Percentiles rank a stretch among this genome's conserved stretches.
These are phyloP conservation scores for Bubo blakistoni DNA, from an alignment of 2,113 vertebrate genomes.

Conservation along the genomic window DNA sequence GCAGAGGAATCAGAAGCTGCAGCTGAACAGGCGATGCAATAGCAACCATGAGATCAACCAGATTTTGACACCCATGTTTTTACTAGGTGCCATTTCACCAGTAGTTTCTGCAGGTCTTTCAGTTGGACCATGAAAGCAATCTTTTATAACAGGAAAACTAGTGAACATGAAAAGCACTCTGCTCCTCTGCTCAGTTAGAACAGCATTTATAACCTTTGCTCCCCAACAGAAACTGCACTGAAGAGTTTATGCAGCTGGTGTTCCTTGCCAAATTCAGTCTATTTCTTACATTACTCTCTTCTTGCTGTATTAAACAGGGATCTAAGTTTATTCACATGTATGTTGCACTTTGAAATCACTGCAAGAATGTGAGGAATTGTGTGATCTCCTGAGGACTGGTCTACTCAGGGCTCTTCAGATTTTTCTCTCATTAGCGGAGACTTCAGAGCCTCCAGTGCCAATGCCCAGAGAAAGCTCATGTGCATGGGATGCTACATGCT, in stretches of 20 bases:
- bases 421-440: background rate
- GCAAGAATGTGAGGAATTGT: accelerated
- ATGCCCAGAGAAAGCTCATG: background rate
- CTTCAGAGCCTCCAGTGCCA: background rate
- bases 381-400: background rate
- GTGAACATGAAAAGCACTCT: background rate
- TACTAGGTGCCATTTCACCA: background rate
- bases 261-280: background rate
- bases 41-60: background rate
- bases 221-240: background rate
- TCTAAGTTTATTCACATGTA: background rate
- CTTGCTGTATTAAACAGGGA: background rate
- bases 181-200: background rate
- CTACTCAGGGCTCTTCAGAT: background rate
- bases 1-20: background rate
- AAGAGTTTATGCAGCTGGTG: background rate
- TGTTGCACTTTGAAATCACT: background rate
- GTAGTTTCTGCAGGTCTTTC: background rate
- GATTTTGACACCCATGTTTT: background rate
- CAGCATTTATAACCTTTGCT: background rate
- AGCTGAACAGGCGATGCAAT: background rate
- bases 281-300: background rate
- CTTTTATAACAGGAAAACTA: background rate
- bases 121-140: background rate
- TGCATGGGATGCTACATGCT: background rate